Conservation (phyloP, 2,113 vertebrate genomes). For the Chamaetylas fuelleborni region DNA sequence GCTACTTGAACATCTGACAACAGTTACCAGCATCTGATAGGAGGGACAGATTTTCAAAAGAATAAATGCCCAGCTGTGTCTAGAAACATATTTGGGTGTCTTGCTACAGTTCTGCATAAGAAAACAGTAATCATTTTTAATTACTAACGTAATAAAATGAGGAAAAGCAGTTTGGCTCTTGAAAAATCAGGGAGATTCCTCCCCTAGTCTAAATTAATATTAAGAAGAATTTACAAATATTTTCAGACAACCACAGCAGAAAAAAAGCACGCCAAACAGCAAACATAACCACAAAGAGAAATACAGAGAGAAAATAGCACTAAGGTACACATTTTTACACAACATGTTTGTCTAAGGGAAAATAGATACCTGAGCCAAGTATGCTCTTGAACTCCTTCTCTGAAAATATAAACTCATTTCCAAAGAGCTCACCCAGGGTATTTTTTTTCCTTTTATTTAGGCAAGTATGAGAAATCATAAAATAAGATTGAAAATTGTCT, state of each 20-base stretch:
- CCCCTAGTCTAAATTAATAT: not conserved
- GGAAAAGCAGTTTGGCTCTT: not conserved
- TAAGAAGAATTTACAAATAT: not conserved
- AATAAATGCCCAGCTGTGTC: not conserved
- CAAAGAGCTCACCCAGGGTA: not conserved
- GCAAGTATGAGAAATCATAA: not conserved
- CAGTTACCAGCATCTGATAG: not conserved
- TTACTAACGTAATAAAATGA: not conserved
- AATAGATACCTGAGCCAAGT: not conserved
- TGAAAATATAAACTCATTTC: not conserved
- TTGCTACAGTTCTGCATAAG: not conserved
- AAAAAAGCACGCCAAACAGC: not conserved
- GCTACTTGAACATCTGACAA: not conserved
- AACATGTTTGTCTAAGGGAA: not conserved
- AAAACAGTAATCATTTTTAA: not conserved
- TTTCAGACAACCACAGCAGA: not conserved
- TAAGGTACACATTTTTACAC: not conserved
- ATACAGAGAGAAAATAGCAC: not conserved
- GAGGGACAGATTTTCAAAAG: not conserved
- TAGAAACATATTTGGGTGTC: not conserved
- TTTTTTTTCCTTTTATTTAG: not conserved
- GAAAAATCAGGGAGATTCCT: not conserved
- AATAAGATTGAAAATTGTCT: not conserved
- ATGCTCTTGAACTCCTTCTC: not conserved
- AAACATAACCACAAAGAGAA: not conserved